Base-by-base conservation (phyloP, 2,888 invertebrate genomes). In the Xylocampa areola region DNA sequence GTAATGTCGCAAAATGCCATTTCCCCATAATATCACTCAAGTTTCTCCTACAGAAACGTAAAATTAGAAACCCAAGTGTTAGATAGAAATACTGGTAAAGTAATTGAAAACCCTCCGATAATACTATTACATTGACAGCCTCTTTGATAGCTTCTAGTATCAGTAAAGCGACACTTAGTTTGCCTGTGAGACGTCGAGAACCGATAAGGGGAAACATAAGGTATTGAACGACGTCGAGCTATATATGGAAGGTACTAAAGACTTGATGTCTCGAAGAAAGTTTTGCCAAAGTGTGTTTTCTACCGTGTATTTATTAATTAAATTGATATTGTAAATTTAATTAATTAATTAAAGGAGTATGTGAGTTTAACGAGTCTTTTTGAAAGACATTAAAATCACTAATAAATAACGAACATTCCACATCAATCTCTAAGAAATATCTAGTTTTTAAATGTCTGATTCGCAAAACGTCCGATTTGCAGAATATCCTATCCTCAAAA, bases 111-210 rank as follows among this genome's bases (percentile, higher is more conserved):
- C 30, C 11, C 0, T 40, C 29, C 0, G 48, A 48, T 21, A 36
- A 16, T 41, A 23, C 29, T n/a, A n/a, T n/a, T n/a, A n/a, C 7
- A 47, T 32, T 51, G 57, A 64, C 37, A 53, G 35, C 19, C 8
- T 47, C 29, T 57, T 64, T 43, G 33, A 58, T 58, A 33, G 41
- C 51, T 36, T 1, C 11, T 23, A 25, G 4, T 50, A 54, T 19
- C 17, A 33, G 16, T 16, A 40, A 30, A 27, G 23, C 11, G 19
- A 32, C 33, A 36, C 43, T 41, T 27, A 11, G 10, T 30, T 14
- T 16, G 6, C 13, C 2, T 21, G 7, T 11, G n/a, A 30, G 19
- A 47, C 47, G 14, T 48, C 14, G 8, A 23, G 1, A 29, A 3
- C 11, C 35, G 43, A 50, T 50, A 37, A 17, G n/a, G 0, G 4